Conservation (phyloP, 2,888 invertebrate genomes). For the Lepeophtheirus nordmannii region DNA sequence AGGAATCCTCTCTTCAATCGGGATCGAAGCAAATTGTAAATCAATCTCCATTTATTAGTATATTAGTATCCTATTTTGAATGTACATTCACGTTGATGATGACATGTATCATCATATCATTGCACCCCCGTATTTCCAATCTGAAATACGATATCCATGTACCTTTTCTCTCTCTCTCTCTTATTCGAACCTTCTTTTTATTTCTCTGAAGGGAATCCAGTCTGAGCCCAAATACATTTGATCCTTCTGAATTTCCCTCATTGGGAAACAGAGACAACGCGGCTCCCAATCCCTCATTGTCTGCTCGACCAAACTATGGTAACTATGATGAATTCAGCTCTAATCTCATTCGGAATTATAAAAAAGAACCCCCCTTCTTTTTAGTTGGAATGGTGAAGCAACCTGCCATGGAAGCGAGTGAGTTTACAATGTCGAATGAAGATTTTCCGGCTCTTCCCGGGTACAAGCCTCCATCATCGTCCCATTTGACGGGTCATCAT, state of each 20-base stretch:
- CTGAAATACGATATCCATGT: neutral
- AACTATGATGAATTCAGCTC: neutral
- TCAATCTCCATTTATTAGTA: neutral
- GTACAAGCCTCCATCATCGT: conserved; percentile 23
- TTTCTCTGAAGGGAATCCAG: conserved; percentile 1
- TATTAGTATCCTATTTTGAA: too few species aligned
- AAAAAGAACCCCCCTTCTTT: neutral
- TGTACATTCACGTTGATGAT: too few species aligned
- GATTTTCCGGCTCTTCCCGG: conserved; percentile 99
- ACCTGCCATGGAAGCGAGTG: conserved; percentile 75
- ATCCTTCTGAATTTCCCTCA: conserved; percentile 23
- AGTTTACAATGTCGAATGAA: conserved; percentile 95
- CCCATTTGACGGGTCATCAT: neutral
- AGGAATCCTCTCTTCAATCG: conserved; percentile 9
- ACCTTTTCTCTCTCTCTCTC: neutral
- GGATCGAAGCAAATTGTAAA: conserved; percentile 8
- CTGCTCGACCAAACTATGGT: conserved; percentile 24
- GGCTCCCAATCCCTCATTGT: conserved; percentile 14
- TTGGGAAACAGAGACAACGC: conserved; percentile 15
- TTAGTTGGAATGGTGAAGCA: conserved; percentile 85
- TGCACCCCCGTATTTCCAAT: neutral
- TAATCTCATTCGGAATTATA: neutral
- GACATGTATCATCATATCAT: neutral
- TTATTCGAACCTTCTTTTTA: conserved; percentile 6
- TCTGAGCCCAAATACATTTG: conserved; percentile 19